Evolutionary conservation across 2,113 vertebrate species (phyloP), one percentile per base, ranked within the genome.

Genomic region (Cricetomys ansorgei): DNA sequence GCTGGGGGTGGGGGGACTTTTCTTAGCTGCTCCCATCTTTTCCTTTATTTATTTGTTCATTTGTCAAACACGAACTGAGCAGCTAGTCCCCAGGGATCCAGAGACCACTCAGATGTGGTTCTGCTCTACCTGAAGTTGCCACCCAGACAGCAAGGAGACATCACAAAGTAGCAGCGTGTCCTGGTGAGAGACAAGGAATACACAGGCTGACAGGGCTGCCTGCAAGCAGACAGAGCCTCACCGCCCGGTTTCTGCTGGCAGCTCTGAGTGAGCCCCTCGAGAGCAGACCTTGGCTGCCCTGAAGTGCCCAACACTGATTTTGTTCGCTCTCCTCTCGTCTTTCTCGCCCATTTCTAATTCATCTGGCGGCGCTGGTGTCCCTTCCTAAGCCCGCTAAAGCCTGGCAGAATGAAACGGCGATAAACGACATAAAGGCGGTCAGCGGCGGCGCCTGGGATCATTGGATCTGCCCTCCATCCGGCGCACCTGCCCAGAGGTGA

Each of bases 341-440:
- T 12, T 40, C 76, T 83, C 8, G 0, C 45, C 70, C 83, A 11
- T 79, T 85, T 90, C 92, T 69, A 1, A 37, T 92, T 73, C 43
- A 75, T 80, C 94, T 27, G 87, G 79, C 50, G 7, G 91, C 37
- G 8, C 81, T 27, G 75, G 45, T 43, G 88, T 62, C 48, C 13
- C 75, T 55, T 13, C 62, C 96, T 77, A 81, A 88, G 53, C 64
- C 88, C 29, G 59, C 62, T 67, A 73, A 91, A 94, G 95, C 93
- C 92, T 55, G 64, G 70, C 48, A 31, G 93, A 40, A 67, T 21
- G 59, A 75, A 75, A 21, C 2, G 13, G 55, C 75, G 85, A 86
- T n/a, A 27, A 76, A 67, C 3, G 23, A 53, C 40, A 13, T 10
- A 5, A 45, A 17, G 0, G 75, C 86, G 2, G 0, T 7, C 77